These are phyloP conservation scores for Fulica atra DNA, from an alignment of 2,113 vertebrate species.

Conservation along the genomic window DNA sequence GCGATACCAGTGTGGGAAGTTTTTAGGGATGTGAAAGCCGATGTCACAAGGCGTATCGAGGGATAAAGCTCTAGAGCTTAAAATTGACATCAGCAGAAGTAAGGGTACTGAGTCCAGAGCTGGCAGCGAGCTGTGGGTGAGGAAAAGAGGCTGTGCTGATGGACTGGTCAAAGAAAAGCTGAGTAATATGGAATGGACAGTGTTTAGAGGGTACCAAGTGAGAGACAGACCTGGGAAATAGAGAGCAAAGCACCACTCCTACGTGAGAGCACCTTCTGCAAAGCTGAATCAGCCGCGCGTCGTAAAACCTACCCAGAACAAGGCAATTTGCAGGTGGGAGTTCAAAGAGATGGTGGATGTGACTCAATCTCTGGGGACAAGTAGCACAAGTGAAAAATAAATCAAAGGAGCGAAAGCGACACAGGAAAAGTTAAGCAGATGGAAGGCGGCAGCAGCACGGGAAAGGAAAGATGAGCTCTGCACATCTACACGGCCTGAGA, in stretches of 20 bases:
- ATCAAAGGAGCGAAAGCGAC: neutral
- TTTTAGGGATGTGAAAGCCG: neutral
- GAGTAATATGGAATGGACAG: neutral
- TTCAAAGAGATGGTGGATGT: neutral
- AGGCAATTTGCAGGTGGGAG: neutral
- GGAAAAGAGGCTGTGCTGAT: neutral
- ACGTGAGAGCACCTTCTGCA: neutral
- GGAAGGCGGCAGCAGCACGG: neutral
- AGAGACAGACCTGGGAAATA: accelerated
- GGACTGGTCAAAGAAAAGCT: neutral
- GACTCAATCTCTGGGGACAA: neutral
- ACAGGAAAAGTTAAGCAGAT: neutral
- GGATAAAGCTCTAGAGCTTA: neutral
- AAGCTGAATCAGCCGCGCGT: neutral
- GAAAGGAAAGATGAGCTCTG: neutral
- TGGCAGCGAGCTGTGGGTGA: neutral
- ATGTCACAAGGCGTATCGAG: neutral
- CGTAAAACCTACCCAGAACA: neutral
- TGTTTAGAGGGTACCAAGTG: neutral
- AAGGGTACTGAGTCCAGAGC: neutral
- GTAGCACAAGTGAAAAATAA: neutral
- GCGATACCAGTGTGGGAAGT: neutral
- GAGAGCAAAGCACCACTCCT: neutral
- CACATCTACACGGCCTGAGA: neutral
- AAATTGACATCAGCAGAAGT: neutral